A percentile compares a stretch with the other conserved stretches of the same genome.
These are phyloP conservation scores for Notothenia coriiceps DNA, from an alignment of 2,113 vertebrate species.

Conservation along the genomic window DNA sequence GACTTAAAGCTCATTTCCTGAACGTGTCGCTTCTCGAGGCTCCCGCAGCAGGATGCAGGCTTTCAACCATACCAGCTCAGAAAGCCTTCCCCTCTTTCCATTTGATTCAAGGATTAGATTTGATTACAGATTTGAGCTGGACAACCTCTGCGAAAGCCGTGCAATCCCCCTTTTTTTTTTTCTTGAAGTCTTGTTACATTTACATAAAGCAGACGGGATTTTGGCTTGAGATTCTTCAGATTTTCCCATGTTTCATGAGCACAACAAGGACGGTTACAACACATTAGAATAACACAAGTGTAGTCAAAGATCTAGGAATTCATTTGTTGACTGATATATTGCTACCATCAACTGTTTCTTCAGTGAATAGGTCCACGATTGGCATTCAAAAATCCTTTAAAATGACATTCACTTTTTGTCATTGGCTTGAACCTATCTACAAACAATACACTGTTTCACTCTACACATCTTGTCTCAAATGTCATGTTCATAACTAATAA, in stretches of 20 bases:
- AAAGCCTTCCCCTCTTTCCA: constrained; percentile 68
- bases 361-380: constrained; percentile 39
- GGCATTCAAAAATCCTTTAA: constrained; percentile 40
- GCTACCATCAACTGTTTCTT: constrained; percentile 31
- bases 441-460: constrained; percentile 50
- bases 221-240: constrained; percentile 30
- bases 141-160: constrained; percentile 60
- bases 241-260: constrained; percentile 35
- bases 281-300: constrained; percentile 15
- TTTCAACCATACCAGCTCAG: constrained; percentile 67
- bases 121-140: constrained; percentile 68
- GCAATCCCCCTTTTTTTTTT: constrained; percentile 44
- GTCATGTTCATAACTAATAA: constrained; percentile 44
- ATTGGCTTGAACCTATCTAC: constrained; percentile 48
- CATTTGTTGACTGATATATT: constrained; percentile 27
- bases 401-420: constrained; percentile 66
- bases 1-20: constrained; percentile 82
- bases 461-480: constrained; percentile 52
- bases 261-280: constrained; percentile 31
- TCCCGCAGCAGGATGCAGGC: constrained; percentile 75
- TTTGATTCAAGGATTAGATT: constrained; percentile 81
- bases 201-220: constrained; percentile 70
- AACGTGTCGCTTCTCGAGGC: constrained; percentile 58
- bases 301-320: constrained; percentile 20
- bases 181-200: constrained; percentile 48